Base-by-base conservation (phyloP, 2,797 vertebrate species). In the Pipistrellus kuhlii region DNA sequence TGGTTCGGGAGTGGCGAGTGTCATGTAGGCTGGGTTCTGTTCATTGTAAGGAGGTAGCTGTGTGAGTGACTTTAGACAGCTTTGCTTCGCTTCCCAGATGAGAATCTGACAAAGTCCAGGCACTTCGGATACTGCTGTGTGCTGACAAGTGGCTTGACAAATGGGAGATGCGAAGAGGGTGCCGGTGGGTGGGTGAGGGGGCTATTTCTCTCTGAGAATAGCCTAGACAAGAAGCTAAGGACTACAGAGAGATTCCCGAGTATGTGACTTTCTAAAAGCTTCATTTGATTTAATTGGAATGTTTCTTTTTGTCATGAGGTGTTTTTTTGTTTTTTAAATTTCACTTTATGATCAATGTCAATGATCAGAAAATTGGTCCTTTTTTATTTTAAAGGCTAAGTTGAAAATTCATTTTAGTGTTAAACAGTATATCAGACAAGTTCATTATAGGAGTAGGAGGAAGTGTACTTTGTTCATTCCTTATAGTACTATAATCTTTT, bases 81-180 rank as follows among this genome's bases (percentile, higher is more conserved):
- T 88, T 68, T 81, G 76, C 83, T 64, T 85, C 15, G 25, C 62
- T 94, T 87, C 85, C 82, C 93, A 85, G 85, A 92, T n/a, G 81
- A 93, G 68, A 87, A 62, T 20, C 81, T 95, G 93, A 95, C 90
- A 75, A 91, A 94, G 27, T 90, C 84, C 94, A 96, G 91, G 85
- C 90, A 30, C 68, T 32, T 44, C 46, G 44, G 87, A 64, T 69
- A 66, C 10, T 3, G 13, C 80, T 53, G 48, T 25, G 91, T 95
- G 81, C 77, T 94, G 91, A 95, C 86, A 95, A 94, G 88, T 69
- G 76, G 13, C 51, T 94, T 95, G 93, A 95, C 81, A 93, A 95
- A 95, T 84, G 85, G 69, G 32, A 64, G 27, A 64, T 2, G 3
- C 1, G 8, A 73, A 75, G 44, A 93, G 57, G 90, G 77, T 91